Evolutionary conservation across 2,888 invertebrate genomes (phyloP), one percentile per base, ranked within the genome.

Genomic region (Tholera decimalis): DNA sequence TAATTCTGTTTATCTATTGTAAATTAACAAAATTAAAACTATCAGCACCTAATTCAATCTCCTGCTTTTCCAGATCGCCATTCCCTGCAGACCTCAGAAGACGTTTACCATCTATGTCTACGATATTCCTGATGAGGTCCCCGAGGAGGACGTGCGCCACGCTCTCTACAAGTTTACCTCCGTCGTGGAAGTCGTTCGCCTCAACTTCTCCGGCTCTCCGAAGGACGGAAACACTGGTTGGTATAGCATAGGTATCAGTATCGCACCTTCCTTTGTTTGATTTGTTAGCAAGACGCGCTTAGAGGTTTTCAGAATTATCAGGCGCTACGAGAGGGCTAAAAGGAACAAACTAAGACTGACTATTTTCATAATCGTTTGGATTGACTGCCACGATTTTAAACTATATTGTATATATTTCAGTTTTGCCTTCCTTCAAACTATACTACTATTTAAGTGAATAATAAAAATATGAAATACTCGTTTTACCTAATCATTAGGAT

Each of bases 71-170:
- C 89, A 97, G 97, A 97, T 97, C 76, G 97, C 98, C 41, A 98
- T 98, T 84, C 98, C 98, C 5, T 98, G 98, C 89, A 96, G 98
- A 82, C 98, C 98, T 0, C 98, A 98, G 87, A 98, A 98, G 94
- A 98, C 98, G n/a, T 98, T 98, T 89, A 98, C 98, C 7, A 96
- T 98, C 75, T 97, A 97, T 90, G 98, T 98, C 50, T 96, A 98
- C 85, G 98, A 98, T 88, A 97, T 98, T 54, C 98, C 98, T 0
- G 97, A 97, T 81, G 98, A 98, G 86, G 95, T 98, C 26, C 98
- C 98, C 0, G 98, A 98, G 85, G 98, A 98, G 82, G 98, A 98
- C 89, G 97, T 98, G 26, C 96, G 98, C 44, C 97, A 97, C 86
- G 97, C 97, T n/a, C 96, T 97, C 76, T 98, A 97, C 93, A 97